phyloP scores from a whole-genome alignment of 2,797 vertebrate genomes.

The Miichthys miiuy region DNA sequence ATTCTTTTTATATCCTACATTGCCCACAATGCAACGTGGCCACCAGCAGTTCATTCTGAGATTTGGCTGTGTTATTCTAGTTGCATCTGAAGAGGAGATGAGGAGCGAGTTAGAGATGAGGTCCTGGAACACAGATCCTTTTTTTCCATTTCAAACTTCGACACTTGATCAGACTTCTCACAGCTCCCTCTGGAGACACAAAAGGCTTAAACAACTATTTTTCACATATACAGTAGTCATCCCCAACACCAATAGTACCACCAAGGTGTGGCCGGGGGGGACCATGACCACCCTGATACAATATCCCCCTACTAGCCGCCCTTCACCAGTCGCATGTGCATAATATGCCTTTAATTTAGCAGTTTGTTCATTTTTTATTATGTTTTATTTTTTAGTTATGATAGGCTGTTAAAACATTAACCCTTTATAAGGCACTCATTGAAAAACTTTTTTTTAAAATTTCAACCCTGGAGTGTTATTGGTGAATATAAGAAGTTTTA shows the following conservation, averaged over 20 bases:
- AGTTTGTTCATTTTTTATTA: too few relatives aligned
- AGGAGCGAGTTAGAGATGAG: not conserved
- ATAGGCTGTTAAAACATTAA: too few relatives aligned
- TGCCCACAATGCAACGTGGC: not conserved
- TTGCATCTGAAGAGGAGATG: not conserved
- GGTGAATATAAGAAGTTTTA: too few relatives aligned
- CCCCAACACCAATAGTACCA: not conserved
- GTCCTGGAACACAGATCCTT: not conserved
- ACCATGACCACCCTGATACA: too few relatives aligned
- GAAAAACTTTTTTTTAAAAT: too few relatives aligned
- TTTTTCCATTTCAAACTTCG: not conserved
- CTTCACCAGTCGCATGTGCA: too few relatives aligned
- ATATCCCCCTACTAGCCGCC: too few relatives aligned
- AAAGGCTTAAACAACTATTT: not conserved
- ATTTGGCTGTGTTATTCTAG: not conserved
- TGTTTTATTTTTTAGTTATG: too few relatives aligned
- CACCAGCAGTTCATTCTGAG: not conserved
- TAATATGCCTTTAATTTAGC: too few relatives aligned
- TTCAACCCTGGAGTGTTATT: too few relatives aligned
- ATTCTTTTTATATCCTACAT: not conserved
- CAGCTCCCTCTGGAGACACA: not conserved
- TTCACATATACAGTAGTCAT: not conserved
- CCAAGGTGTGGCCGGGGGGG: too few relatives aligned
- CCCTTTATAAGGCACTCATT: too few relatives aligned
- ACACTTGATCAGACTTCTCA: not conserved